Conservation (phyloP, 1,140 invertebrate species). For the Elymnias hypermnestra region DNA sequence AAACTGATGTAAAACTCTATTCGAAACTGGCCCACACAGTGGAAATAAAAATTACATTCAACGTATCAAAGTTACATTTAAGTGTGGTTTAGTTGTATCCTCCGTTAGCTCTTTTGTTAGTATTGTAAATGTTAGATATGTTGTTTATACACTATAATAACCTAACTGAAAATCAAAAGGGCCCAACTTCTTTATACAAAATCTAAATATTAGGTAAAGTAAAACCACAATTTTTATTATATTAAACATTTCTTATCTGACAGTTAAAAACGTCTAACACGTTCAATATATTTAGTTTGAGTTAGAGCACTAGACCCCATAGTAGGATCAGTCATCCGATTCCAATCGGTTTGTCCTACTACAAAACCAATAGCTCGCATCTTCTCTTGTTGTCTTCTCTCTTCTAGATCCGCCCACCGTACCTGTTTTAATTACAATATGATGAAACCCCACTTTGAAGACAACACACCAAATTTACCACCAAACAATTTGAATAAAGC, state of each 20-base stretch:
- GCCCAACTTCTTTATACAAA: background rate
- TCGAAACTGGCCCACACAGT: too few relatives aligned
- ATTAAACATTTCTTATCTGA: constrained; percentile 9
- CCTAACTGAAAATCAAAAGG: background rate
- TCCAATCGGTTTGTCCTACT: constrained; percentile 96
- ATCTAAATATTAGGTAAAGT: background rate
- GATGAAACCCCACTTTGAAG: constrained; percentile 40
- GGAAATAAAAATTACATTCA: too few relatives aligned
- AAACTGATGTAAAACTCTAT: too few relatives aligned
- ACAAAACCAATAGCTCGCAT: constrained; percentile 96
- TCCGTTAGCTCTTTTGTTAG: too few relatives aligned
- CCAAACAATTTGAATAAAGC: constrained; percentile 3
- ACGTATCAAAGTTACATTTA: too few relatives aligned
- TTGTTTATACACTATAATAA: background rate
- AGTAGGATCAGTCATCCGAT: constrained; percentile 94
- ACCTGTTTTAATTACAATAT: constrained; percentile 82
- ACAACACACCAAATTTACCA: constrained; percentile 9
- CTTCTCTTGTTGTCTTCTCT: constrained; percentile 91
- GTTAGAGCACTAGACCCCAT: constrained; percentile 91
- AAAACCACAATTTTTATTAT: background rate
- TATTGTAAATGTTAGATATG: too few relatives aligned
- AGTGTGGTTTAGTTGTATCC: too few relatives aligned
- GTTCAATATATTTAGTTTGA: constrained; percentile 94
- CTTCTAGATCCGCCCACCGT: constrained; percentile 97
- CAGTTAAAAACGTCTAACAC: constrained; percentile 48